phyloP scores from a whole-genome alignment of 2,888 invertebrate species.

The Drosophila percnosoma region DNA sequence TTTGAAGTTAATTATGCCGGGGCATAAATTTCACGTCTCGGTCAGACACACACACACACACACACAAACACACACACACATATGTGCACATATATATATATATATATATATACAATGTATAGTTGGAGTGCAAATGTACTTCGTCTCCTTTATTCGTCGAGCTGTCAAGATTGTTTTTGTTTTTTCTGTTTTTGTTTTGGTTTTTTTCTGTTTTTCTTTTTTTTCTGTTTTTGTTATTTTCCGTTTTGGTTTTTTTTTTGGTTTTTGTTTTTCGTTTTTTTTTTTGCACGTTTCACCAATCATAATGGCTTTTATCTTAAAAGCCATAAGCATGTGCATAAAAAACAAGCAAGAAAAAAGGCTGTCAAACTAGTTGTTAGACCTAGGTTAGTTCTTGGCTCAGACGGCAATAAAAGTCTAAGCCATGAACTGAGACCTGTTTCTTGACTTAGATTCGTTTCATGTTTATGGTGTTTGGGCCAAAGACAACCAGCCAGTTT shows the following conservation, averaged over 20 bases:
- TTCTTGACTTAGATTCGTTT: constrained; percentile 80
- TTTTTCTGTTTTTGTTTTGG: neutral
- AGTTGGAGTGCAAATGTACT: constrained; percentile 32
- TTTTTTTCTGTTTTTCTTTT: constrained; percentile 31
- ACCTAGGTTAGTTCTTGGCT: constrained; percentile 76
- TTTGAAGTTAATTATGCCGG: constrained; percentile 81
- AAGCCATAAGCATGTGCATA: constrained; percentile 76
- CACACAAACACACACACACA: constrained; percentile 1
- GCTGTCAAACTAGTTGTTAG: constrained; percentile 74
- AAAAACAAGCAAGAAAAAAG: constrained; percentile 24
- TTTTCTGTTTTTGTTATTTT: neutral
- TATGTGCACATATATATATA: neutral
- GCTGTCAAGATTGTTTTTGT: constrained; percentile 55
- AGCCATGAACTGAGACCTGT: constrained; percentile 64
- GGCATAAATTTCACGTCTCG: constrained; percentile 71
- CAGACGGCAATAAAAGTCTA: constrained; percentile 39
- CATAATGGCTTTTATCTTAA: constrained; percentile 76
- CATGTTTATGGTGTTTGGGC: constrained; percentile 79
- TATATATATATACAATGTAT: neutral
- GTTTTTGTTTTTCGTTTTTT: constrained; percentile 2
- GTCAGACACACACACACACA: constrained; percentile 32
- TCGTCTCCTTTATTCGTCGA: constrained; percentile 31
- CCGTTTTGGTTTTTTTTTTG: constrained; percentile 24
- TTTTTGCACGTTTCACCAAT: constrained; percentile 73
- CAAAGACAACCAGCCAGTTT: constrained; percentile 64